A percentile compares a stretch with the other conserved stretches of the same genome.
These are phyloP conservation scores for Drosophila lacteicornis DNA, from an alignment of 1,140 invertebrate species.

Conservation along the genomic window DNA sequence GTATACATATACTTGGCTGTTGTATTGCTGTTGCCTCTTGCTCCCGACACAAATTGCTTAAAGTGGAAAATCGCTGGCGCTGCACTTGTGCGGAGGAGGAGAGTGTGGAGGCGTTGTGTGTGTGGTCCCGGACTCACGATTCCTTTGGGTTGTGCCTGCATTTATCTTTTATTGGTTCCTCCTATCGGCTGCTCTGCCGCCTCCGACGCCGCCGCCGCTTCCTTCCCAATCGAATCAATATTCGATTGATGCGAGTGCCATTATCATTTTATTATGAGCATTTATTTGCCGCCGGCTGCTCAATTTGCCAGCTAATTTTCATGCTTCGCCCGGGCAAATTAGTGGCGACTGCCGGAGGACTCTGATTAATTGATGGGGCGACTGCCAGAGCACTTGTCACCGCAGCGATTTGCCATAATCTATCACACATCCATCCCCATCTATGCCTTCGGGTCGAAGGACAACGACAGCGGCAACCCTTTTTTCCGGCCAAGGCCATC, in stretches of 20 bases:
- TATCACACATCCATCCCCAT: conserved; percentile 26
- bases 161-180: conserved; percentile 78
- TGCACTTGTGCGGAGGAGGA: conserved; percentile 58
- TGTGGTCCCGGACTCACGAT: conserved; percentile 46
- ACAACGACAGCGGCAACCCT: conserved; percentile 17
- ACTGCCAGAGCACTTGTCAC: conserved; percentile 38
- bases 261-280: conserved; percentile 83
- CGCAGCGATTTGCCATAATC: conserved; percentile 48
- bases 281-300: conserved; percentile 66
- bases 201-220: neutral
- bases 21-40: conserved; percentile 49
- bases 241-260: conserved; percentile 81
- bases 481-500: conserved; percentile 38
- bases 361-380: conserved; percentile 69
- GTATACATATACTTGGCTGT: conserved; percentile 29
- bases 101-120: conserved; percentile 10
- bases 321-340: conserved; percentile 55
- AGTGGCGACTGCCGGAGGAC: conserved; percentile 32
- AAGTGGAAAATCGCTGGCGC: conserved; percentile 81
- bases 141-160: conserved; percentile 51
- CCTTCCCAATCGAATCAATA: conserved; percentile 77
- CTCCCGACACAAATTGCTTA: conserved; percentile 75
- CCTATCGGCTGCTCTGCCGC: conserved; percentile 14
- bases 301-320: conserved; percentile 50
- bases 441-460: neutral